Base-by-base conservation (phyloP, 2,113 vertebrate genomes). In the Aplodontia rufa region DNA sequence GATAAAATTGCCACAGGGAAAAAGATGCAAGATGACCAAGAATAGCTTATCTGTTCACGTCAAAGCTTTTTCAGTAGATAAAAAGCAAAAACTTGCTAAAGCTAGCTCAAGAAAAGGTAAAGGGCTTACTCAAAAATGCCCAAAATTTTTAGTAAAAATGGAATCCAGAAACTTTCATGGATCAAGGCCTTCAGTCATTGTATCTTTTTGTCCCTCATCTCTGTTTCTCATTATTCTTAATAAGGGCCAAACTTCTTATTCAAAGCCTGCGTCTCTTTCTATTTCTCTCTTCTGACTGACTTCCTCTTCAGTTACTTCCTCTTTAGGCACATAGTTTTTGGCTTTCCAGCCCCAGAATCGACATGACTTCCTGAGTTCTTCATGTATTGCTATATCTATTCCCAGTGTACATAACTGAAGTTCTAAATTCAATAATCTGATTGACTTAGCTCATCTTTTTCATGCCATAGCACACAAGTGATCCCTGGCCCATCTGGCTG, bases 21-120 rank as follows among this genome's bases (percentile, higher is more conserved):
- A 76, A 49, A 68, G 86, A 81, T 51, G 53, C 0, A 90, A 49
- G 30, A 88, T 76, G 71, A 81, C 32, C 35, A 85, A 90, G 45
- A 81, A 87, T 81, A 90, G 30, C 26, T 80, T 16, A 87, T 95
- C 42, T 84, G 10, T 84, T 96, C n/a, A 35, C 30, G 51, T 94
- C 47, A 90, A 87, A 40, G 51, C 8, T 66, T 87, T 87, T 68
- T 76, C 12, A 10, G 0, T 68, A 40, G 35, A 74, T n/a, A 95
- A 83, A 76, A 42, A 90, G 2, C 8, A 40, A 55, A 91, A 72
- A 66, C 24, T 11, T n/a, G 53, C 26, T 71, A 78, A 96, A 68
- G 1, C 22, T 82, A 86, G 28, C 4, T 87, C 49, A 87, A 81
- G 66, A 66, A 92, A 93, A 55, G 22, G 14, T 14, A 6, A 60